These are phyloP conservation scores for Thumatha senex DNA, from an alignment of 2,888 invertebrate genomes.

Conservation along the genomic window DNA sequence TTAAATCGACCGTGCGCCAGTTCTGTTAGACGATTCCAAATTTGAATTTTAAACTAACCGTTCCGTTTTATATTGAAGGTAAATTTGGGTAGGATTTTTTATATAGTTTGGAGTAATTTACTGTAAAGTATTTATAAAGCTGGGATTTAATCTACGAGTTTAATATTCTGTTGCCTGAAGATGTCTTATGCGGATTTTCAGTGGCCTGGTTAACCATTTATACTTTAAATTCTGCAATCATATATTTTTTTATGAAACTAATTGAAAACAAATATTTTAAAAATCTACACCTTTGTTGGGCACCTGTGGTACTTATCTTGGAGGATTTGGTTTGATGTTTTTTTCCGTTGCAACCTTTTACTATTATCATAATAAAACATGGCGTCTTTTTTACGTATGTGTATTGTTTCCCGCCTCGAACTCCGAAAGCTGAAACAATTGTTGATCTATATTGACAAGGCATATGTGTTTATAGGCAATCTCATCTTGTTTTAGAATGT, in stretches of 20 bases:
- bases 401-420: too few relatives aligned
- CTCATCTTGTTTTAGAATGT: too few relatives aligned
- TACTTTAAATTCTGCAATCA: too few relatives aligned
- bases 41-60: conserved; percentile 81
- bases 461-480: too few relatives aligned
- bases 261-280: neutral
- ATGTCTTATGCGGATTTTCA: conserved; percentile 25
- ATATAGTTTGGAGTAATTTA: conserved; percentile 54
- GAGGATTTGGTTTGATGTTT: too few relatives aligned
- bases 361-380: too few relatives aligned
- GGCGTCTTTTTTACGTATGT: too few relatives aligned
- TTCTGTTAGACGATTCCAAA: conserved; percentile 68
- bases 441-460: too few relatives aligned
- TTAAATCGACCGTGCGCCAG: conserved; percentile 50
- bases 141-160: conserved; percentile 29
- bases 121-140: conserved; percentile 56
- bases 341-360: too few relatives aligned
- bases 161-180: conserved; percentile 20
- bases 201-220: neutral
- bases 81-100: conserved; percentile 64
- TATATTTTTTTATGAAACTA: too few relatives aligned
- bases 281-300: neutral
- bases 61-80: conserved; percentile 69
- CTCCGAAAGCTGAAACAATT: too few relatives aligned
- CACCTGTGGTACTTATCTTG: too few relatives aligned